Evolutionary conservation across 2,797 vertebrate genomes (phyloP), one percentile per base, ranked within the genome.

Genomic region (Acanthopagrus latus): DNA sequence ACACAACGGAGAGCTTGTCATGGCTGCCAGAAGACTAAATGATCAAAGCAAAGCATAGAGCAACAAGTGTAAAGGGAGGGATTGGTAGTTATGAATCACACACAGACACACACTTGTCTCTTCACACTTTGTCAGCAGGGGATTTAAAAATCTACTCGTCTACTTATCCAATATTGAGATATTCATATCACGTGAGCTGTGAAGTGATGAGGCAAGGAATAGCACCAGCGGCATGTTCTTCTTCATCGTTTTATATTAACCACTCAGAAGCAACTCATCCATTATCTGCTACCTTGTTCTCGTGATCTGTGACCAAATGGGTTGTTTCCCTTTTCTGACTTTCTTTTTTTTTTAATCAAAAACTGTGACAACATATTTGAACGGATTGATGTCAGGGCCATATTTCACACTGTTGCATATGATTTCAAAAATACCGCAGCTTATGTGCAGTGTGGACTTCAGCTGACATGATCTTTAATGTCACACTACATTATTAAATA

Each of bases 31-130:
- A 82, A 82, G 75, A 76, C 76, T 64, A 18, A 74, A 78, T 83
- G 87, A 90, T 90, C 86, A 84, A 90, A 93, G 84, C 83, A 44
- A 21, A 57, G 78, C 73, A 58, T 64, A 64, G 38, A 84, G 80
- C 78, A 88, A 88, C 80, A 83, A 83, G 88, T 78, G 80, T 76
- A 65, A 63, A 77, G 72, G 73, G 76, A 78, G 63, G 76, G 17
- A 55, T 69, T 43, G 47, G 70, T 75, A 57, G 73, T n/a, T 70
- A 74, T 87, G 82, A 90, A 80, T 88, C 81, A 69, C 62, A 14
- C 58, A 46, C 46, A 21, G 38, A 38, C 38, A 38, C 38, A 38
- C 16, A 29, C 72, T 44, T 44, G 7, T 86, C 71, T 78, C 69
- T 76, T 55, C 44, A 72, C 65, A 80, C 41, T 77, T 57, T 52